Evolutionary conservation across 2,888 invertebrate genomes (phyloP).

Genomic region (Ethmia dodecea): DNA sequence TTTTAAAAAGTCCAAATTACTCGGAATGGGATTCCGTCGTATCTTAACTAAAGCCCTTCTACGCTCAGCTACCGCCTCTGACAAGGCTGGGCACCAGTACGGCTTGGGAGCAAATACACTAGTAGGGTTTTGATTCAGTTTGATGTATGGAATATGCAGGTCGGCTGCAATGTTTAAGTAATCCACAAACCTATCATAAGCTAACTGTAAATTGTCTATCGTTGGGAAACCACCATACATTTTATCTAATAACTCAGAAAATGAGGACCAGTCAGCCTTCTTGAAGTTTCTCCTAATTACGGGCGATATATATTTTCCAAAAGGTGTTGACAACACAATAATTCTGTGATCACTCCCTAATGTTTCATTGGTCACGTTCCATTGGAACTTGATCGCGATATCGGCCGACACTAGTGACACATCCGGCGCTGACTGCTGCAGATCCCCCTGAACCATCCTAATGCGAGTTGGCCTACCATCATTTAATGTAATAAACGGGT

Average conservation of each 20-base stretch:
- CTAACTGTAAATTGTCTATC: too few relatives aligned
- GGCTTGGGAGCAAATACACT: constrained; percentile 19
- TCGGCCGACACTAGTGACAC: constrained; percentile 15
- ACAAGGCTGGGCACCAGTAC: constrained; percentile 23
- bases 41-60: constrained; percentile 18
- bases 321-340: constrained; percentile 10
- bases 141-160: constrained; percentile 15
- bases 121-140: constrained; percentile 12
- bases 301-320: background rate
- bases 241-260: too few relatives aligned
- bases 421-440: constrained; percentile 23
- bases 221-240: too few relatives aligned
- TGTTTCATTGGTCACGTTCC: constrained; percentile 16
- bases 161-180: constrained; percentile 14
- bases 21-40: constrained; percentile 20
- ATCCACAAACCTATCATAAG: constrained; percentile 12
- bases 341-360: constrained; percentile 20
- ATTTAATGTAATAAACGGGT: constrained; percentile 16
- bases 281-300: constrained; percentile 16
- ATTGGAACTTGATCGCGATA: constrained; percentile 13
- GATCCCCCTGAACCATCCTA: constrained; percentile 12
- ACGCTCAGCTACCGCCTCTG: constrained; percentile 20
- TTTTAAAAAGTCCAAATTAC: constrained; percentile 13
- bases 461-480: constrained; percentile 16
- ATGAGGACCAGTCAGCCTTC: too few relatives aligned